Base-by-base conservation (phyloP, 2,113 vertebrate species). In the Phylloscopus trochilus region DNA sequence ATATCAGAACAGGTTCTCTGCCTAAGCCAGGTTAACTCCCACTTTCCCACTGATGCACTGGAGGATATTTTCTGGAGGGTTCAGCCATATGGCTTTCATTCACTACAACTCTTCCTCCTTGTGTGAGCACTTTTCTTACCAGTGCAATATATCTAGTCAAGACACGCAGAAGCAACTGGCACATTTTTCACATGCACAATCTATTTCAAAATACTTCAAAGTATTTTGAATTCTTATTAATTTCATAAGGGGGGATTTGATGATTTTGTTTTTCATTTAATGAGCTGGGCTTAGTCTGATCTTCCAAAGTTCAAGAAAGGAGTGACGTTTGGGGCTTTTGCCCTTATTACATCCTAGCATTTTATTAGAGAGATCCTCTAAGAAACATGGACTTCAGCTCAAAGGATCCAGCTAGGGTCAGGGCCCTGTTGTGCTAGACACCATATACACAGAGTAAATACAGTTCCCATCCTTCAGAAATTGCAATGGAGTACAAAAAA, bases 1-100 rank as follows among this genome's bases (percentile, higher is more conserved):
- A 69, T 95, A 96, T 82, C 84, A 85, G 59, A 82, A 88, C 18
- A 83, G 28, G 46, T 39, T 91, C 74, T 63, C 26, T 73, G 15
- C 47, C 70, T 58, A 52, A 92, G 84, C 80, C 91, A 94, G 43
- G 64, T 86, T 83, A 72, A 96, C 94, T 93, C 95, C 92, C 94
- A 96, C 82, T 76, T 89, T 85, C 75, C 75, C 51, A 77, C 0
- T 95, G 84, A 91, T 87, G 89, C 82, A 77, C 62, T 91, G 63
- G 63, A 80, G 89, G 84, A 53, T 92, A 77, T 91, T 93, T 92
- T 80, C 90, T 94, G 64, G 80, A 83, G 30, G 70, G 92, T 77
- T 80, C 59, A 91, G 67, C 43, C 35, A 52, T 62, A 59, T 21
- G 46, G 62, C 43, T 95, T 79, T 94, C 63, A 83, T 55, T 96